phyloP scores from a whole-genome alignment of 2,113 vertebrate species.

The Crotophaga sulcirostris region DNA sequence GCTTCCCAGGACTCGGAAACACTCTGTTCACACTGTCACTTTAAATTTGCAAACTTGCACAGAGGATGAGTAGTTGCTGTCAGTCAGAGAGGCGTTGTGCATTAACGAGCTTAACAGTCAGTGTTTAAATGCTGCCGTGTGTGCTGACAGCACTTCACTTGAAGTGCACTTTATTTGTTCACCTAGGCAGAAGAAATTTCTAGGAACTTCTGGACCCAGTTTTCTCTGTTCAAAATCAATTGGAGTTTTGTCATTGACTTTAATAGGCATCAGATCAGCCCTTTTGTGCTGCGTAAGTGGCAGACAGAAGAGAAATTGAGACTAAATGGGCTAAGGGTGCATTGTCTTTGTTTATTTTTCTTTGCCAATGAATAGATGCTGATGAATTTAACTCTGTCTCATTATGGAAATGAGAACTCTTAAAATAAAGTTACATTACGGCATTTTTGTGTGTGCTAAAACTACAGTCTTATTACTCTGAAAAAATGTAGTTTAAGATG shows the following conservation, averaged over 20 bases:
- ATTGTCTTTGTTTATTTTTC: slow-evolving; percentile 34
- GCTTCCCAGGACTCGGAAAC: background rate
- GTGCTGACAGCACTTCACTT: background rate
- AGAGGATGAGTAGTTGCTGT: background rate
- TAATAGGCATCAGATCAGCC: background rate
- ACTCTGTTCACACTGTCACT: background rate
- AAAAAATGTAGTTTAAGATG: background rate
- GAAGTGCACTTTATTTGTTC: slow-evolving; percentile 2
- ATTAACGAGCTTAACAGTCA: background rate
- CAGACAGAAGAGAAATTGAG: background rate
- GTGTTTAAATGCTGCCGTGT: background rate
- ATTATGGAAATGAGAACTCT: background rate
- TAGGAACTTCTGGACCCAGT: background rate
- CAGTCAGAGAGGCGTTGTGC: background rate
- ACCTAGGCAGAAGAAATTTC: slow-evolving; percentile 12
- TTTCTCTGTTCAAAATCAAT: slow-evolving; percentile 20
- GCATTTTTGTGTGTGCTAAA: background rate
- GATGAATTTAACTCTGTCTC: background rate
- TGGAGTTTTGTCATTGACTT: slow-evolving; percentile 17
- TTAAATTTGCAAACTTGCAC: background rate
- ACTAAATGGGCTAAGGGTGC: background rate
- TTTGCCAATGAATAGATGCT: background rate
- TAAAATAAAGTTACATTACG: background rate
- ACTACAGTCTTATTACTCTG: background rate
- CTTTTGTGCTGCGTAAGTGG: background rate